Conservation (phyloP, 2,888 invertebrate species). For the Cataglyphis altisquamis region DNA sequence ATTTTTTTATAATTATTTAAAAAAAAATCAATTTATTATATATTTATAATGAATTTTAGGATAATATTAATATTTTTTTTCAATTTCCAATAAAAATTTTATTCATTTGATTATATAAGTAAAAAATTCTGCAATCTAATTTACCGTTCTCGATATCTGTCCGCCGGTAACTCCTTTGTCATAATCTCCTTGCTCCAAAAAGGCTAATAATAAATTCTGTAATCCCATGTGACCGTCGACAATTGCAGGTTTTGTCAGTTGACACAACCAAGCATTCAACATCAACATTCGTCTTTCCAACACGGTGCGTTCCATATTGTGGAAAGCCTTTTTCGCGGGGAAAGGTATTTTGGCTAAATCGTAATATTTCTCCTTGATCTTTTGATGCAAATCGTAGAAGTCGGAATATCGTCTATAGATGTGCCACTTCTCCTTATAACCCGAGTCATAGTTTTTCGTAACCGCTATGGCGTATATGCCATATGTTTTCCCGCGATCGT, state of each 20-base stretch:
- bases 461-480: constrained; percentile 96
- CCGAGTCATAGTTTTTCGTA: constrained; percentile 89
- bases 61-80: neutral
- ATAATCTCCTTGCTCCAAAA: constrained; percentile 91
- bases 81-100: neutral
- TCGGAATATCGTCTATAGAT: constrained; percentile 97
- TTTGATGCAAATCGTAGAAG: constrained; percentile 95
- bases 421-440: constrained; percentile 94
- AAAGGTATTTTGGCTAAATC: constrained; percentile 92
- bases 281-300: constrained; percentile 94
- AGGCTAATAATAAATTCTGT: constrained; percentile 88
- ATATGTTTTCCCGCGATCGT: constrained; percentile 94
- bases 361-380: constrained; percentile 94
- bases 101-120: neutral
- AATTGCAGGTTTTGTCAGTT: constrained; percentile 89
- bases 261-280: constrained; percentile 93
- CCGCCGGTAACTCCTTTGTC: constrained; percentile 89
- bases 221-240: constrained; percentile 89
- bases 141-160: constrained; percentile 88
- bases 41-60: neutral
- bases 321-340: constrained; percentile 97
- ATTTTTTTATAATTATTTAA: constrained; percentile 46
- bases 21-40: neutral
- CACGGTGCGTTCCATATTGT: constrained; percentile 95
- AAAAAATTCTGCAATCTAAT: constrained; percentile 56